Base-by-base conservation (phyloP, 1,140 invertebrate genomes). In the Antheraea mylitta region DNA sequence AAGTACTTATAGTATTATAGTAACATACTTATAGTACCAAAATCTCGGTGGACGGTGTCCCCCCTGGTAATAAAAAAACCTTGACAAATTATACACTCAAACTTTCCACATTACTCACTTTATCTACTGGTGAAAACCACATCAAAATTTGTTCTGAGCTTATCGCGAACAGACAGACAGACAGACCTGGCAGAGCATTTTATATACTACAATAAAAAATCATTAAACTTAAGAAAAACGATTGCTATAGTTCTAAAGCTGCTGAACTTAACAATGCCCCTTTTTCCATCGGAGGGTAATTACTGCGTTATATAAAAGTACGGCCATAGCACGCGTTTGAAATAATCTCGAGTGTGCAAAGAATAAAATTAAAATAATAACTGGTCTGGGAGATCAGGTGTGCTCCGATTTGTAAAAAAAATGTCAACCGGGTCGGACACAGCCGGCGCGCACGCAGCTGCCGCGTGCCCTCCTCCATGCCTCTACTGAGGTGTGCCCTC, bases 171-270 rank as follows among this genome's bases (percentile, higher is more conserved):
- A 6, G 9, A 6, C n/a, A n/a, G n/a, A n/a, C n/a, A n/a, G n/a
- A n/a, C n/a, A n/a, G n/a, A n/a, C n/a, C n/a, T n/a, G n/a, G n/a
- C n/a, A n/a, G n/a, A n/a, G n/a, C n/a, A n/a, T n/a, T n/a, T n/a
- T n/a, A n/a, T 96, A 16, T 96, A 94, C 81, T 97, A 96, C 81
- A 94, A 94, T 78, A 92, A 91, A 36, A 96, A 96, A 90, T 97
- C 11, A 42, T 91, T 6, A 82, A 68, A 36, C 19, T 48, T 37
- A 69, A 72, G 36, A 67, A 77, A 66, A 11, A 9, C 11, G 63
- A 64, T 6, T 64, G 13, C 42, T 63, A 62, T 13, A 9, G 45
- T 6, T 6, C 38, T 42, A 30, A 30, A 30, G 11, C 8, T 42
- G 38, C 8, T 42, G 11, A 42, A 42, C 38, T 42, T 7, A 30